Conservation (phyloP, 1,140 invertebrate species). For the Metopolophium dirhodum region DNA sequence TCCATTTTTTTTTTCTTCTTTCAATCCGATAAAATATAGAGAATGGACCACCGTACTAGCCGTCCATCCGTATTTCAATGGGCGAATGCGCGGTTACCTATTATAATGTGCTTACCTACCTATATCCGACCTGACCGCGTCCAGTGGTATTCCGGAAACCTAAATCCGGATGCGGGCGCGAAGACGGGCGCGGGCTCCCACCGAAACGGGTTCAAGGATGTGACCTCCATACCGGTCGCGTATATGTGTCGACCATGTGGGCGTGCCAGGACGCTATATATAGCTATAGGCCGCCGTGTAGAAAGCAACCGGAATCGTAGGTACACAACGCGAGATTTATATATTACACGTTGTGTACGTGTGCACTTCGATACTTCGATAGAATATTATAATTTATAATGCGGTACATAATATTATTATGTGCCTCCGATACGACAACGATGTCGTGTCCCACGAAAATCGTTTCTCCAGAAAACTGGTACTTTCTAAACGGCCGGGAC, state of each 20-base stretch:
- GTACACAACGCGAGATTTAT: not conserved
- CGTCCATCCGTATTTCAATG: not conserved
- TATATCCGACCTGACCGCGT: not conserved
- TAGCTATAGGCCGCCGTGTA: not conserved
- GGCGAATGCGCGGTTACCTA: not conserved
- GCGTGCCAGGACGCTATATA: slow-evolving; percentile 32
- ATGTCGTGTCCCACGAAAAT: slow-evolving; percentile 34
- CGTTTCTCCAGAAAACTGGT: slow-evolving; percentile 51
- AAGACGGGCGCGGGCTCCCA: not conserved
- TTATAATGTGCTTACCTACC: too few relatives aligned
- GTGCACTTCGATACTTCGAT: not conserved
- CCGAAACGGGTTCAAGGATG: slow-evolving; percentile 53
- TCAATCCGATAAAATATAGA: not conserved
- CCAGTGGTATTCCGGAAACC: slow-evolving; percentile 56
- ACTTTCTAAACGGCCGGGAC: slow-evolving; percentile 30
- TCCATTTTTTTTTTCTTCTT: not conserved
- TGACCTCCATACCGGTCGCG: slow-evolving; percentile 50
- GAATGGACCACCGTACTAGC: not conserved
- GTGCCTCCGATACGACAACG: not conserved
- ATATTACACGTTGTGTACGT: slow-evolving; percentile 11
- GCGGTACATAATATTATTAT: not conserved
- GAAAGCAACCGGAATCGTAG: slow-evolving; percentile 41
- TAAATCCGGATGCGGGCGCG: slow-evolving; percentile 29
- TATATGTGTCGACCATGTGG: slow-evolving; percentile 53
- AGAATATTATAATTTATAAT: slow-evolving; percentile 1